These are phyloP conservation scores for Sarcophaga rosellei DNA, from an alignment of 2,888 invertebrate species.

Conservation along the genomic window DNA sequence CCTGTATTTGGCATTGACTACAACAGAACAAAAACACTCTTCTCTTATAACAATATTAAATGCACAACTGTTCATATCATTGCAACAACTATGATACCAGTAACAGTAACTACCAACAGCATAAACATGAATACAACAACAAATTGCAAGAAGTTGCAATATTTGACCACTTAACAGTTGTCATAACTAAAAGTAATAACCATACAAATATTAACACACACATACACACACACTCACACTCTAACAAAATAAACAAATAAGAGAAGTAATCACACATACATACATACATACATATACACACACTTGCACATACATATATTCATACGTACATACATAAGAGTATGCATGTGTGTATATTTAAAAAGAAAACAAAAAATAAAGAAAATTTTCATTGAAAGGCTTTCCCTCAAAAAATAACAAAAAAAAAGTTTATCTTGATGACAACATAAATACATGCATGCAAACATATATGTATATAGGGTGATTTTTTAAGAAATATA, in stretches of 20 bases:
- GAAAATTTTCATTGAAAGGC: background rate
- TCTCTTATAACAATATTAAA: background rate
- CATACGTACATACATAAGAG: background rate
- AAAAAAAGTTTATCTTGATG: too few species aligned
- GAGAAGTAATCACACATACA: background rate
- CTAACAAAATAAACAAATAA: background rate
- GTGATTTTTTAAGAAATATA: too few species aligned
- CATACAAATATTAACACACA: slow-evolving; percentile 23
- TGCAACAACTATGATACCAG: background rate
- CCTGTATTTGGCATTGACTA: slow-evolving; percentile 55
- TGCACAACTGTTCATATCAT: background rate
- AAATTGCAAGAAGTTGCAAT: background rate
- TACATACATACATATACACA: background rate
- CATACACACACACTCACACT: background rate
- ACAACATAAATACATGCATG: too few species aligned
- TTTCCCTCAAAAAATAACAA: background rate
- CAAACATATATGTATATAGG: too few species aligned
- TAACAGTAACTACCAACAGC: background rate
- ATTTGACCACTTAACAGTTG: slow-evolving; percentile 33
- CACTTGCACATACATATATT: background rate
- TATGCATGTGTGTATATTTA: background rate
- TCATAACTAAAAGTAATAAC: slow-evolving; percentile 39
- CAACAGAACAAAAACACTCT: slow-evolving; percentile 1
- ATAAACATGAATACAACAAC: background rate
- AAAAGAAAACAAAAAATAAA: background rate